A percentile compares a stretch with the other conserved stretches of the same genome.
These are phyloP conservation scores for Bovichtus variegatus DNA, from an alignment of 2,797 vertebrate genomes.

Conservation along the genomic window DNA sequence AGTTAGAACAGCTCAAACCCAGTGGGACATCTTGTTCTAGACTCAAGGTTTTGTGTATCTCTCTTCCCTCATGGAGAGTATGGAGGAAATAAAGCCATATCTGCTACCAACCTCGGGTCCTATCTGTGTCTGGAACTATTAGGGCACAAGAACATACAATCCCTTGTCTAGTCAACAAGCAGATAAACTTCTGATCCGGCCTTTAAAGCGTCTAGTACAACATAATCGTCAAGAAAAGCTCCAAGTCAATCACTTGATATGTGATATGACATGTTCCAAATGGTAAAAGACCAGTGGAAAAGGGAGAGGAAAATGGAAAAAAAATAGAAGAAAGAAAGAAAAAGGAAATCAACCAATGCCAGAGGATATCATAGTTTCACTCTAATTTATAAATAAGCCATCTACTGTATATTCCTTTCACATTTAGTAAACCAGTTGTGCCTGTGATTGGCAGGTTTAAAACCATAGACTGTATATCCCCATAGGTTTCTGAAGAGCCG, in stretches of 20 bases:
- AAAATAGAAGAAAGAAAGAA: conserved; percentile 6
- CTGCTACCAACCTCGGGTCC: conserved; percentile 8
- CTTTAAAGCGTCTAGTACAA: conserved; percentile 14
- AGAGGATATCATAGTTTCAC: conserved; percentile 35
- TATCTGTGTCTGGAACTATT: conserved; percentile 32
- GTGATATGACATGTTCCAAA: conserved; percentile 32
- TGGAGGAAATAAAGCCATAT: background rate
- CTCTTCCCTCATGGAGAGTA: conserved; percentile 7
- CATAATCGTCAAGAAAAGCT: conserved; percentile 42
- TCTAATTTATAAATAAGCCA: conserved; percentile 56
- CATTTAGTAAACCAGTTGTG: conserved; percentile 5
- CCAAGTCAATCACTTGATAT: conserved; percentile 21
- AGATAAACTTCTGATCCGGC: conserved; percentile 26
- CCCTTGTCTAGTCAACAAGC: conserved; percentile 6
- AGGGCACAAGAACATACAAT: background rate
- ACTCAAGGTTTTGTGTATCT: conserved; percentile 33
- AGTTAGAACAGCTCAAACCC: conserved; percentile 54
- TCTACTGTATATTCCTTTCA: conserved; percentile 38
- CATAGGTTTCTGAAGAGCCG: too few species aligned
- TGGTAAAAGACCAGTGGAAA: conserved; percentile 15
- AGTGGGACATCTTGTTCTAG: conserved; percentile 30
- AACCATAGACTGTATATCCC: background rate
- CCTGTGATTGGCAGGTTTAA: conserved; percentile 50
- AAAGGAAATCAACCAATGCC: conserved; percentile 36
- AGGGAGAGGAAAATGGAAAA: background rate